Evolutionary conservation across 2,888 invertebrate species (phyloP).

Genomic region (Phorcus lineatus): DNA sequence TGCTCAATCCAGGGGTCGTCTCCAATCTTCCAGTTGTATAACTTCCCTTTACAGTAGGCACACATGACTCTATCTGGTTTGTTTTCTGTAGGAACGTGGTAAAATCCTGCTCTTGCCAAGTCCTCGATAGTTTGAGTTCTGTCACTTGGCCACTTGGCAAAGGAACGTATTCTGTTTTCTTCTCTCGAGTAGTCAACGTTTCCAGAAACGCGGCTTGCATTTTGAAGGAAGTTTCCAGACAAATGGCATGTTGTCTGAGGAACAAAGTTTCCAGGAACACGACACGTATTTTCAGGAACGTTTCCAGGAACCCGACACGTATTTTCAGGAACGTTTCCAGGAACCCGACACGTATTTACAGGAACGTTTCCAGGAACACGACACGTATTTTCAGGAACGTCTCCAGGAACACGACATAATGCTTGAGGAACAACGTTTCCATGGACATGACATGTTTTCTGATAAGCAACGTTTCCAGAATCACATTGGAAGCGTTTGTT

Average conservation of each 20-base stretch:
- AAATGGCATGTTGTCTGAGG: too few relatives aligned
- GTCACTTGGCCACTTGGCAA: not conserved
- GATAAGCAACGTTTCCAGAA: too few relatives aligned
- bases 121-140: not conserved
- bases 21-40: conserved; percentile 19
- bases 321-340: too few relatives aligned
- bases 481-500: too few relatives aligned
- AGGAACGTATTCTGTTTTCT: not conserved
- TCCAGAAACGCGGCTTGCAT: not conserved
- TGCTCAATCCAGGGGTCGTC: conserved; percentile 25
- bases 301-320: not conserved
- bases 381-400: too few relatives aligned
- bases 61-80: conserved; percentile 25
- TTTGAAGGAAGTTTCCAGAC: too few relatives aligned
- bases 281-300: too few relatives aligned
- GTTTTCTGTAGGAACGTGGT: not conserved
- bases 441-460: too few relatives aligned
- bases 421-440: too few relatives aligned
- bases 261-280: too few relatives aligned
- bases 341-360: too few relatives aligned
- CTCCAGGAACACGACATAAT: too few relatives aligned
- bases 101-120: conserved; percentile 9
- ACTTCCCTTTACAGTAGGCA: not conserved
- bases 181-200: not conserved
- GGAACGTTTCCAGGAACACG: not conserved